Base-by-base conservation (phyloP, 2,113 vertebrate species). In the Neolamprologus kungweensis region DNA sequence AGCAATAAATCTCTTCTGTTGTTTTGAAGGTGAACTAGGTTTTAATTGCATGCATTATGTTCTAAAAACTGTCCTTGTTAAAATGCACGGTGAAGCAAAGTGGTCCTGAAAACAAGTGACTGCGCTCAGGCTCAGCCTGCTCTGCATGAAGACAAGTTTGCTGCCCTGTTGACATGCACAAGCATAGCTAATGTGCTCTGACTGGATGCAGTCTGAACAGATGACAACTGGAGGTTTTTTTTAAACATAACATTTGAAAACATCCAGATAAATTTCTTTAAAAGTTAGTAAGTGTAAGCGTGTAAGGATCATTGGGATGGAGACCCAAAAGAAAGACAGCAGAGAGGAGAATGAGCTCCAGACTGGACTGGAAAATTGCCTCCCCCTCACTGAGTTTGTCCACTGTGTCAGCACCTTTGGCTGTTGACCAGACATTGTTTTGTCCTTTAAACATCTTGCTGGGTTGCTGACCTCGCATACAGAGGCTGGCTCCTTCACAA, bases 351-450 rank as follows among this genome's bases (percentile, higher is more conserved):
- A 90, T 88, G 3, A 86, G 80, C 45, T 83, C 9, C 23, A 84
- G 55, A 10, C 55, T 51, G 7, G 14, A 58, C 63, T 82, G 82
- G 65, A 68, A 83, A 82, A 13, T 53, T 3, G 6, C 28, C 11
- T 87, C 14, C 57, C 35, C 40, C 81, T 82, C 16, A 60, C 10
- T 58, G 12, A 54, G 19, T 71, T 40, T 75, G 81, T 84, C 47
- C 16, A 23, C 89, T 60, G 71, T 63, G 45, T 91, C 84, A 78
- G 71, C 84, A 82, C 21, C 68, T 92, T 80, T 81, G 78, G n/a
- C 84, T 23, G 21, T 51, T 37, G 68, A 80, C 42, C 53, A 50
- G 31, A 23, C 58, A 19, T 42, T 45, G 82, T 71, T 82, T 53
- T 23, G 23, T 21, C 23, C 9, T 33, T 84, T 75, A 13, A 60